Conservation (phyloP, 2,797 vertebrate genomes). For the Arremon brunneinucha region DNA sequence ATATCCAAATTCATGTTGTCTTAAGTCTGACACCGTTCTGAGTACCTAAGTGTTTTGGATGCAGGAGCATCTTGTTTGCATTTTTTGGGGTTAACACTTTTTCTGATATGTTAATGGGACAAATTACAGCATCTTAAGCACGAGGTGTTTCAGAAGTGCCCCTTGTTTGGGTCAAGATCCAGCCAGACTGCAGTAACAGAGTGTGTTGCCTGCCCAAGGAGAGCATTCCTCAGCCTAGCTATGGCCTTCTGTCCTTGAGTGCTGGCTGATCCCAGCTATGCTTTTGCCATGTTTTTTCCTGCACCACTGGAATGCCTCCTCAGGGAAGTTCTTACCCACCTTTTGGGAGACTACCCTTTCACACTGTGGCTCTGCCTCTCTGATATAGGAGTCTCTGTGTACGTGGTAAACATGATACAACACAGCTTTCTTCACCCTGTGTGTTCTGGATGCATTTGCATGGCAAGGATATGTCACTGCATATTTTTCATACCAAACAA, state of each 20-base stretch:
- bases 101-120: not conserved
- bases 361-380: not conserved
- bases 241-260: not conserved
- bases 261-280: not conserved
- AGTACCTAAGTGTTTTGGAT: not conserved
- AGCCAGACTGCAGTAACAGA: not conserved
- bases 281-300: not conserved
- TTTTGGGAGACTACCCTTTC: not conserved
- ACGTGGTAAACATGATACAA: accelerated
- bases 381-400: not conserved
- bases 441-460: not conserved
- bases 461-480: not conserved
- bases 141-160: not conserved
- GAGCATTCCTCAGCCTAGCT: not conserved
- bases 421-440: not conserved
- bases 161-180: not conserved
- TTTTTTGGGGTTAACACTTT: not conserved
- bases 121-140: not conserved
- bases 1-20: accelerated
- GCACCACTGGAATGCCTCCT: not conserved
- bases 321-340: not conserved
- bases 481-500: not conserved
- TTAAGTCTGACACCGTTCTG: accelerated
- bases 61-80: not conserved
- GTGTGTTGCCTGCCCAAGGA: not conserved